A percentile compares a stretch with the other conserved stretches of the same genome.
These are phyloP conservation scores for Hippolais icterina DNA, from an alignment of 2,113 vertebrate genomes.

Conservation along the genomic window DNA sequence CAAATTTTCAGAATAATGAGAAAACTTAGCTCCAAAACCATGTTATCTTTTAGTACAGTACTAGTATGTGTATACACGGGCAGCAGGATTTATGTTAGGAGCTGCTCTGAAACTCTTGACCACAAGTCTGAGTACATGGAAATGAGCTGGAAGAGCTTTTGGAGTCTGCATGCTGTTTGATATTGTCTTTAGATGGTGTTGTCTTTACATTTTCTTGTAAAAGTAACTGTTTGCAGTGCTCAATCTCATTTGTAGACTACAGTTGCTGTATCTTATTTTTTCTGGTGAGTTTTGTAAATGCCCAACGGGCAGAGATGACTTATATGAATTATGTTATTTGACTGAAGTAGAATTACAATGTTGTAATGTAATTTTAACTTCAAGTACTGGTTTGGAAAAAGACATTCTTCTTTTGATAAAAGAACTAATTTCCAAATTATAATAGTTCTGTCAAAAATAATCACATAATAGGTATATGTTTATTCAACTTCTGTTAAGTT, in stretches of 20 bases:
- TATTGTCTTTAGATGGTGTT: not conserved
- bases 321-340: not conserved
- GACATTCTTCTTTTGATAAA: not conserved
- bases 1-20: not conserved
- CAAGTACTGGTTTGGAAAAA: not conserved
- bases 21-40: not conserved
- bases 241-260: not conserved
- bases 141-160: not conserved
- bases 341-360: not conserved
- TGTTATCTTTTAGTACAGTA: not conserved
- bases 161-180: not conserved
- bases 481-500: not conserved
- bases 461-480: not conserved
- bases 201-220: not conserved
- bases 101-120: not conserved
- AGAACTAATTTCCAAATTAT: not conserved
- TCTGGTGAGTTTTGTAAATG: not conserved
- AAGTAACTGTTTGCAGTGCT: not conserved
- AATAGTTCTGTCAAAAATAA: not conserved
- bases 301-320: not conserved
- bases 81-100: not conserved
- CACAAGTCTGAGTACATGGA: not conserved
- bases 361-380: not conserved
- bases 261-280: not conserved
- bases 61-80: not conserved